phyloP scores from a whole-genome alignment of 2,113 vertebrate species.

The Galbula dea region DNA sequence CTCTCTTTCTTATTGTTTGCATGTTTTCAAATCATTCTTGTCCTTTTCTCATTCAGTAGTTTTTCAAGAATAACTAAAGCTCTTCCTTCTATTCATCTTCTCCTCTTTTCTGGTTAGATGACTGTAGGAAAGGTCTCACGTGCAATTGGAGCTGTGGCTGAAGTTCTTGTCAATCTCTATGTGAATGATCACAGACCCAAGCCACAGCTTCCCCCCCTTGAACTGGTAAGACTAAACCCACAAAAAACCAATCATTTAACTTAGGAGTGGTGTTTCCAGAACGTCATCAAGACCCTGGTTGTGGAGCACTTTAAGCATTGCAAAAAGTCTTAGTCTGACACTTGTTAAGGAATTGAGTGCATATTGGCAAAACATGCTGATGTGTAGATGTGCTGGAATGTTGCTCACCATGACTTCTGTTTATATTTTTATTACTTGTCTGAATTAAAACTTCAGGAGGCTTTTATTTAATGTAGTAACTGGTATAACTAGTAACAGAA shows the following conservation, averaged over 20 bases:
- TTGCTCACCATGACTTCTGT: background rate
- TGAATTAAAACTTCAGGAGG: slow-evolving; percentile 3
- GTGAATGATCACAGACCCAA: slow-evolving; percentile 93
- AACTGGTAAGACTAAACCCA: slow-evolving; percentile 83
- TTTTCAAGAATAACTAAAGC: background rate
- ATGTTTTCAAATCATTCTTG: background rate
- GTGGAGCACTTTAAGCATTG: background rate
- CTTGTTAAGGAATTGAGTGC: background rate
- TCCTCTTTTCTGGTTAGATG: slow-evolving; percentile 74
- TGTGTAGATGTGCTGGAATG: background rate
- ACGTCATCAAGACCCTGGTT: background rate
- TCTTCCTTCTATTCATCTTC: slow-evolving; percentile 55
- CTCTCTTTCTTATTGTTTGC: background rate
- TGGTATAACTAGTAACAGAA: background rate
- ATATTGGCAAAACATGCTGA: background rate
- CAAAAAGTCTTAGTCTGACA: background rate
- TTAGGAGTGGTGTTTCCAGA: background rate
- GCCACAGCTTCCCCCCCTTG: slow-evolving; percentile 64
- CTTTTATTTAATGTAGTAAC: slow-evolving; percentile 35
- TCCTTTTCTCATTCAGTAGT: background rate
- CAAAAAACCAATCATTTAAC: background rate
- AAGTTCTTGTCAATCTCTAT: slow-evolving; percentile 92
- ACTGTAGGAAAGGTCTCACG: slow-evolving; percentile 92
- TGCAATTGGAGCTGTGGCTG: slow-evolving; percentile 89
- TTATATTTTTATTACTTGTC: slow-evolving; percentile 14